Base-by-base conservation (phyloP, 2,113 vertebrate species). In the Neomonachus schauinslandi region DNA sequence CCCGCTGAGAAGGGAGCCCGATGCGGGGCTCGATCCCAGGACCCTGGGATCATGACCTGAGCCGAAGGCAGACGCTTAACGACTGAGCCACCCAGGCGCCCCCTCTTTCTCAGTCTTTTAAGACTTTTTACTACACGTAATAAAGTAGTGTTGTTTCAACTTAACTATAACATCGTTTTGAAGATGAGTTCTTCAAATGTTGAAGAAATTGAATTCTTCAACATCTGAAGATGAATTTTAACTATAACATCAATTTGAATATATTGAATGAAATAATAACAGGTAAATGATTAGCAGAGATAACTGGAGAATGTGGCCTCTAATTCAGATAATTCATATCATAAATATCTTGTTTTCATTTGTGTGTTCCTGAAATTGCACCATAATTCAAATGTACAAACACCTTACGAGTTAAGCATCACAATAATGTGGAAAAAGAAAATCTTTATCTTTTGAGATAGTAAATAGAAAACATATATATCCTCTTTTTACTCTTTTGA, bases 381-480 rank as follows among this genome's bases (percentile, higher is more conserved):
- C 7, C 1, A 10, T 0, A 82, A 28, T 18, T 83, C 96, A 24
- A 59, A 77, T 67, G 26, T 74, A 69, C 4, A 49, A 39, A 63
- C 13, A 91, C 2, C 28, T 82, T 91, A 57, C 7, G 18, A 85
- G 9, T 57, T 57, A 87, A 18, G 8, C 16, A 89, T 80, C 24
- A 53, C 7, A 91, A 4, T 69, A 26, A 65, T 51, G 12, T 88
- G 11, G 2, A 92, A 91, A 57, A 91, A 57, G 22, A 88, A 97
- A 95, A 31, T 79, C 1, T 26, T 1, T 51, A 4, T 11, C 42
- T 91, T 89, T 51, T 71, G 26, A 89, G 8, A 31, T 83, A 93
- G 31, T 85, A 92, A 89, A 63, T 51, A 94, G 2, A 59, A 96
- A 95, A 46, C 1, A 92, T 89, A 84, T 49, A 42, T n/a, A 28